phyloP scores from a whole-genome alignment of 2,888 invertebrate species.

The Pandemis heparana region DNA sequence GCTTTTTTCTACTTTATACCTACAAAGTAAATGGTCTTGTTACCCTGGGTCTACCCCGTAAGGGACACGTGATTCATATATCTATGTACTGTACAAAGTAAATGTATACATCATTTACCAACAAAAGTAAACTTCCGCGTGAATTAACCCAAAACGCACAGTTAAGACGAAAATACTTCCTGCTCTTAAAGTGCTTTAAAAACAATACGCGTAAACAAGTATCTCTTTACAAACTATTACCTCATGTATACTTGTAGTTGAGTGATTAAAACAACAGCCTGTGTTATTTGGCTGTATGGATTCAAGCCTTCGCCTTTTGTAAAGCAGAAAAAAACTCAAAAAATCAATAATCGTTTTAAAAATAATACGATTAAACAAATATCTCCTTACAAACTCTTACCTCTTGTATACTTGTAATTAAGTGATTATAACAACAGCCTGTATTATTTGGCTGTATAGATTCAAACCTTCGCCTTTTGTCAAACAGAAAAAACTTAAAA shows the following conservation, averaged over 20 bases:
- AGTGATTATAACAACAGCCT: background rate
- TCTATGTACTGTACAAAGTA: background rate
- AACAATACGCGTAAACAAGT: background rate
- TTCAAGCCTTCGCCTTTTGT: background rate
- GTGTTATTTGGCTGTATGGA: background rate
- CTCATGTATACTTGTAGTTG: background rate
- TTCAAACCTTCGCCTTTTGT: background rate
- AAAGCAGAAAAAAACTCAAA: background rate
- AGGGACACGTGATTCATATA: too few relatives aligned
- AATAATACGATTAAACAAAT: constrained; percentile 2
- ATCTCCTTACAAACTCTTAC: background rate
- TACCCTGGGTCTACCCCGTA: too few relatives aligned
- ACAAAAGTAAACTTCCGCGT: constrained; percentile 9
- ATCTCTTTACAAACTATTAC: background rate
- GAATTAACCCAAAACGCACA: constrained; percentile 10
- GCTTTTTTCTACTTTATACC: too few relatives aligned
- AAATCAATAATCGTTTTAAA: background rate
- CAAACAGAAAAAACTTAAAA: background rate
- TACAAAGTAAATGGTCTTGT: too few relatives aligned
- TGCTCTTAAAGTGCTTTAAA: constrained; percentile 16
- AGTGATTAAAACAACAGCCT: background rate
- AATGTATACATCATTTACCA: background rate
- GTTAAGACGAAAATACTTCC: constrained; percentile 13
- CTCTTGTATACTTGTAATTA: background rate
- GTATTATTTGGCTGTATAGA: background rate